phyloP scores from a whole-genome alignment of 2,113 vertebrate genomes.

The Podarcis muralis region DNA sequence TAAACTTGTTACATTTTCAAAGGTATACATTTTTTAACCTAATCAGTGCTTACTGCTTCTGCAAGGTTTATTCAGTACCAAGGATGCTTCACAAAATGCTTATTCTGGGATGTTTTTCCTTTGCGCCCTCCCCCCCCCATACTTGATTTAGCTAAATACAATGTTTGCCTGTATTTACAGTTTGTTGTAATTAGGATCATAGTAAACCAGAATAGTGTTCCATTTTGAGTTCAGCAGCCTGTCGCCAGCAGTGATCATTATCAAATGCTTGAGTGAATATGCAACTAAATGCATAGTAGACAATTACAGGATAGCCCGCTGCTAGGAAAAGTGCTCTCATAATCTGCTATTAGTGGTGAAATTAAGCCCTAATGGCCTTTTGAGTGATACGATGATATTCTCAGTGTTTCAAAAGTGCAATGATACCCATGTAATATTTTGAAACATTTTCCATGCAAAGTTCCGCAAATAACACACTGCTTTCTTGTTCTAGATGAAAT shows the following conservation, averaged over 20 bases:
- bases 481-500: neutral
- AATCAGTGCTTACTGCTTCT: neutral
- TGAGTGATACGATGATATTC: constrained; percentile 11
- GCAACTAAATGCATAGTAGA: neutral
- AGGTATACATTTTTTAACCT: neutral
- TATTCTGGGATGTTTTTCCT: neutral
- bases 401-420: constrained; percentile 2
- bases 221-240: neutral
- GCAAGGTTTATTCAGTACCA: neutral
- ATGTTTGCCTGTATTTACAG: neutral
- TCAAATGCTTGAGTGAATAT: neutral
- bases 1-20: neutral
- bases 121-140: neutral
- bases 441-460: constrained; percentile 6
- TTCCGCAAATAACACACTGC: neutral
- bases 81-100: neutral
- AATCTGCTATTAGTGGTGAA: constrained; percentile 1
- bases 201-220: neutral
- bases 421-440: neutral
- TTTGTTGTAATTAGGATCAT: neutral
- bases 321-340: constrained; percentile 15
- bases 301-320: constrained; percentile 2
- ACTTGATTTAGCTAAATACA: neutral
- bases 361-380: constrained; percentile 12
- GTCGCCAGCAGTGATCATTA: neutral